Conservation (phyloP, 2,113 vertebrate species). For the Peucedramus taeniatus region DNA sequence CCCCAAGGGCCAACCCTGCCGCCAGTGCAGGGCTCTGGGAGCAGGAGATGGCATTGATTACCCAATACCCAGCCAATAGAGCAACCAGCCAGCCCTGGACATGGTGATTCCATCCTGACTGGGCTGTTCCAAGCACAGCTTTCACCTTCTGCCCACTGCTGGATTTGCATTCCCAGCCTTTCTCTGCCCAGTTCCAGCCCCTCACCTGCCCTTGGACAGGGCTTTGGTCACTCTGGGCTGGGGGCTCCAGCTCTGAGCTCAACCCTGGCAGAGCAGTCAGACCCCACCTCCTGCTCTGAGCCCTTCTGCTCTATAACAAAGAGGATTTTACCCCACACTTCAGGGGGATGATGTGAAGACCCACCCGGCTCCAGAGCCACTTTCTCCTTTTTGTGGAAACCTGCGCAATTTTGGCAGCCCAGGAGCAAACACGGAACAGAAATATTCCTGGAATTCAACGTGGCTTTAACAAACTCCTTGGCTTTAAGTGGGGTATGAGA, state of each 20-base stretch:
- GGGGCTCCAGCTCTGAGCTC: not conserved
- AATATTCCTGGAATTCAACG: not conserved
- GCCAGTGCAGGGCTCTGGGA: not conserved
- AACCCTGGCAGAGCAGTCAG: not conserved
- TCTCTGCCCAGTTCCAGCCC: not conserved
- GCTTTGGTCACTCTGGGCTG: not conserved
- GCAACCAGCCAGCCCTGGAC: not conserved
- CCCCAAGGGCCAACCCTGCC: not conserved
- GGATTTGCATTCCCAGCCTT: not conserved
- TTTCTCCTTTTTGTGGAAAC: not conserved
- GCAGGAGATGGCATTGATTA: not conserved
- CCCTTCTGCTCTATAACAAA: not conserved
- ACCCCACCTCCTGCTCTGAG: not conserved
- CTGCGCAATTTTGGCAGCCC: not conserved
- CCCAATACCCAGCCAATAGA: not conserved
- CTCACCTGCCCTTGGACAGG: not conserved
- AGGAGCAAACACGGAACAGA: not conserved
- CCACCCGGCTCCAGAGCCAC: not conserved
- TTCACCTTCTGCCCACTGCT: not conserved
- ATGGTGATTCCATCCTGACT: rapidly evolving
- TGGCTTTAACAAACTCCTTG: not conserved
- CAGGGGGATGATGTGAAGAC: not conserved
- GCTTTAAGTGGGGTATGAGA: not conserved
- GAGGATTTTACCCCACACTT: not conserved
- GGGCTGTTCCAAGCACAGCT: not conserved